Percentiles rank a stretch among this genome's conserved stretches.
phyloP scores from a whole-genome alignment of 2,888 invertebrate genomes.

The Teleogryllus oceanicus region DNA sequence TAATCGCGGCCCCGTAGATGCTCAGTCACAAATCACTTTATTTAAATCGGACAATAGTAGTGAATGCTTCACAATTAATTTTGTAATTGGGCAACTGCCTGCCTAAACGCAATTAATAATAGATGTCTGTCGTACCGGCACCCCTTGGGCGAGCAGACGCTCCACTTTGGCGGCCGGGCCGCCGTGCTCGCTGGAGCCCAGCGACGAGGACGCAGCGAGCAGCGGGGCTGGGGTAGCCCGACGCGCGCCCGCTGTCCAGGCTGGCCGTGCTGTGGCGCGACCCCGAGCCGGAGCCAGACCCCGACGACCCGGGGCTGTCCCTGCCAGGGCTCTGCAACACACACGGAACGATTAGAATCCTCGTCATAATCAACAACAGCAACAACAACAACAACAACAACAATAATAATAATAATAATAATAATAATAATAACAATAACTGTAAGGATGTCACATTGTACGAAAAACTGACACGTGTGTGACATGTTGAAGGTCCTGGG shows the following conservation, averaged over 20 bases:
- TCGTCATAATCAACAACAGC: not conserved
- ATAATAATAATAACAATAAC: too few relatives aligned
- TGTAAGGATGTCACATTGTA: too few relatives aligned
- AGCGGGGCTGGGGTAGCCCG: constrained; percentile 70
- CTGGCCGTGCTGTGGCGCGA: constrained; percentile 87
- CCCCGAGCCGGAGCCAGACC: constrained; percentile 81
- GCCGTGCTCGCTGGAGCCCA: constrained; percentile 62
- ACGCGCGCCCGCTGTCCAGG: constrained; percentile 87
- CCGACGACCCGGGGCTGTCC: constrained; percentile 85
- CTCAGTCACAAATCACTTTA: too few relatives aligned
- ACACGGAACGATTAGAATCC: not conserved
- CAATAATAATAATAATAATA: too few relatives aligned
- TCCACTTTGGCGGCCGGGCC: constrained; percentile 62
- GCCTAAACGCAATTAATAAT: too few relatives aligned
- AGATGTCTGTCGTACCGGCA: constrained; percentile 56
- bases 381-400: too few relatives aligned
- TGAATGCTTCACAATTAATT: too few relatives aligned
- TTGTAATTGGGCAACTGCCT: too few relatives aligned
- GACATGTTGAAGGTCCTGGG: too few relatives aligned
- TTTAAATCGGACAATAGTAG: too few relatives aligned
- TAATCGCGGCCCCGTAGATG: too few relatives aligned
- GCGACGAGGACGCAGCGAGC: constrained; percentile 72
- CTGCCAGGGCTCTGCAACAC: constrained; percentile 78
- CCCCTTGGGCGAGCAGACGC: constrained; percentile 67
- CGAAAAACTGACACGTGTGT: too few relatives aligned